Evolutionary conservation across 2,113 vertebrate genomes (phyloP).

Genomic region (Chitala chitala): DNA sequence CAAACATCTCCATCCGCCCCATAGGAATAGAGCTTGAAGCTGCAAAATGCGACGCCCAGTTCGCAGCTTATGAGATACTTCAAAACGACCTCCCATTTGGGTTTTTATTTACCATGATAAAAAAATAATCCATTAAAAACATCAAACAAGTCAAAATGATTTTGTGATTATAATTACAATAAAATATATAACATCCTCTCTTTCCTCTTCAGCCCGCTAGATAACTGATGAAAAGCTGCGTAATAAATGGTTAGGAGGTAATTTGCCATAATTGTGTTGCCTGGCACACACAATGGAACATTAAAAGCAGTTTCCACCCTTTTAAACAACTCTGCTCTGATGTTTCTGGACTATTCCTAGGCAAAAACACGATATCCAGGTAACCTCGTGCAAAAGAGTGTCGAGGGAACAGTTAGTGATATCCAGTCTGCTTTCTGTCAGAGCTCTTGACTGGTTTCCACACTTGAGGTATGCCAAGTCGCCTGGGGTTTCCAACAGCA

Average conservation of each 20-base stretch:
- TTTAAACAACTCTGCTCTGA: not conserved
- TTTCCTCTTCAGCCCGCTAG: not conserved
- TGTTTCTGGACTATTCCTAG: not conserved
- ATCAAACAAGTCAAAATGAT: not conserved
- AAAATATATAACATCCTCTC: not conserved
- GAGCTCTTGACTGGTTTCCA: not conserved
- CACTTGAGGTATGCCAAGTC: not conserved
- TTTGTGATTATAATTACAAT: not conserved
- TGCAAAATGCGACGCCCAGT: not conserved
- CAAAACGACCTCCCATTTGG: not conserved
- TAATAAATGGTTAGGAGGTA: not conserved
- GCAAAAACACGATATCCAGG: constrained; percentile 11
- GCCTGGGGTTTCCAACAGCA: not conserved
- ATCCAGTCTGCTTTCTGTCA: constrained; percentile 1
- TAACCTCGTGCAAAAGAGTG: not conserved
- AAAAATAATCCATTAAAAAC: constrained; percentile 3
- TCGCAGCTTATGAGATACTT: not conserved
- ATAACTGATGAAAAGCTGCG: constrained; percentile 3
- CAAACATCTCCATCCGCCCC: no score
- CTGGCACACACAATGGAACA: not conserved
- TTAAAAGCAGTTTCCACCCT: constrained; percentile 5
- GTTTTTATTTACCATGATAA: not conserved
- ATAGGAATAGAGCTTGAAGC: not conserved
- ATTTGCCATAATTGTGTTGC: not conserved
- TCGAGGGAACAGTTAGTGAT: not conserved